Evolutionary conservation across 2,797 vertebrate species (phyloP).

Genomic region (Megaceryle alcyon): DNA sequence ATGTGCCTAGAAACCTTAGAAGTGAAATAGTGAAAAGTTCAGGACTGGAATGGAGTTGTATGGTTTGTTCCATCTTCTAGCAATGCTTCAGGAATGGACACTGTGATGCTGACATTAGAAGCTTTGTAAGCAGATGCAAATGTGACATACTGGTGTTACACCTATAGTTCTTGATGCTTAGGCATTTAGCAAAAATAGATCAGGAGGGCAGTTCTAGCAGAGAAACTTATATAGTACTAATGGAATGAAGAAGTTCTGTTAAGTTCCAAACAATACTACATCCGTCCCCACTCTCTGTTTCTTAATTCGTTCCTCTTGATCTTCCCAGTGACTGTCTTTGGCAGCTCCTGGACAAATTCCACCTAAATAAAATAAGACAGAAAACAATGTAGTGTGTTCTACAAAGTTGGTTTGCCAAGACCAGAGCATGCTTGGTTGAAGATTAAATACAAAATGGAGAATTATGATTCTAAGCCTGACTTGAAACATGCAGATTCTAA

Average conservation of each 20-base stretch:
- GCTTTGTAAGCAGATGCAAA: not conserved
- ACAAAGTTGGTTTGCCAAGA: not conserved
- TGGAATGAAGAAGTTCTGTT: not conserved
- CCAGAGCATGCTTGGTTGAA: not conserved
- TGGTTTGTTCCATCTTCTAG: not conserved
- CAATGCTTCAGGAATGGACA: not conserved
- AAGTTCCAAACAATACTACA: not conserved
- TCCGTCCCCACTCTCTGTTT: constrained; percentile 81
- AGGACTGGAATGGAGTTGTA: not conserved
- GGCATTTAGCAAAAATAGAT: not conserved
- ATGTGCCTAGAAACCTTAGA: not conserved
- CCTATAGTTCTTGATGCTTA: not conserved
- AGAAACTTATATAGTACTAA: not conserved
- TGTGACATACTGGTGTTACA: not conserved
- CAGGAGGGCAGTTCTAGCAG: not conserved
- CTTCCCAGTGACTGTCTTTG: constrained; percentile 85
- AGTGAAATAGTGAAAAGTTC: not conserved
- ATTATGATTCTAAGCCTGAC: not conserved
- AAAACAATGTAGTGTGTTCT: not conserved
- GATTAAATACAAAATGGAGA: not conserved
- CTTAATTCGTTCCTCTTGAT: constrained; percentile 81
- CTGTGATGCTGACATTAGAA: not conserved
- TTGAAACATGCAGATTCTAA: not conserved
- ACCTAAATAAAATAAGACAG: constrained; percentile 71
- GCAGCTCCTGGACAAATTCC: constrained; percentile 84